Evolutionary conservation across 1,140 invertebrate species (phyloP), one percentile per base, ranked within the genome.

Genomic region (Papilio polytes): DNA sequence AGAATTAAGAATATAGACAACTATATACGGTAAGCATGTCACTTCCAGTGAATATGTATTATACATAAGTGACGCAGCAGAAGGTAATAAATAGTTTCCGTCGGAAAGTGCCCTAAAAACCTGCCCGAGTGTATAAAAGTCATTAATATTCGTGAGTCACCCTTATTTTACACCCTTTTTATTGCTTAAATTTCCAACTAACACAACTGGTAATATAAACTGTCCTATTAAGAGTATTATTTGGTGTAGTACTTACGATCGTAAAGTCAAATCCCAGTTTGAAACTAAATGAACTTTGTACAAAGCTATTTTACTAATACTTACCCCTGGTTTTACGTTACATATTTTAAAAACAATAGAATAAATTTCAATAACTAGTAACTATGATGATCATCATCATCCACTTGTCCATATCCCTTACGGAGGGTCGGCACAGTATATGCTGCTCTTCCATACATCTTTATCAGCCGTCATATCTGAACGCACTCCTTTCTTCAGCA

Each of bases 21-120:
- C 9, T 26, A 63, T 26, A 63, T 36, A 41, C 59, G 13, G 20
- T 36, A 7, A 15, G 10, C 63, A 31, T 59, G 41, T 74, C 46
- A 48, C 15, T 66, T 51, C 20, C 10, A 70, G 9, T 66, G 22
- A 80, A 80, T 81, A 41, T 82, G 44, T 80, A 72, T 41, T 36
- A 20, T 12, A 59, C 74, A 80, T 59, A 81, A 51, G 72, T 81
- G 80, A 85, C 81, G 81, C 70, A 80, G 81, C 74, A 76, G 56
- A 77, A 80, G 81, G 79, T 87, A 85, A 88, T 85, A 81, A 85
- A 87, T 85, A 81, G 82, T 85, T 87, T 87, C 86, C 84, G 85
- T 80, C 80, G 84, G 81, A 86, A 85, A 82, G 66, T 85, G 85
- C 84, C 81, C 73, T 63, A 80, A 73, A 80, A 81, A 85, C 51